Base-by-base conservation (phyloP, 2,888 invertebrate genomes). In the Acleris literana region DNA sequence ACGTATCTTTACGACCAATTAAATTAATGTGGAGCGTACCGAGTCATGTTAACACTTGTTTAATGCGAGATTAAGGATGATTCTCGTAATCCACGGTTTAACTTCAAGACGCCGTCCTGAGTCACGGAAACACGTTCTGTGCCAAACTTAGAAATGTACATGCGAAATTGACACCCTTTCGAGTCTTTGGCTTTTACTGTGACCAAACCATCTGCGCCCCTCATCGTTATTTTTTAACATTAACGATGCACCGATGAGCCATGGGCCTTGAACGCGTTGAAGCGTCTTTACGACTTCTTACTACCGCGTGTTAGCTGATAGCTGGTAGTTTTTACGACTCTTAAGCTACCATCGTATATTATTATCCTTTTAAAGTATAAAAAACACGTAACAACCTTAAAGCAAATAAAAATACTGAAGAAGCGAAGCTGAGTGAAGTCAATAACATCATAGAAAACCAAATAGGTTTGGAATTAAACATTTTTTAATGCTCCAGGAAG, bases 61-160 rank as follows among this genome's bases (percentile, higher is more conserved):
- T 65, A 65, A 51, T 65, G 65, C 65, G 44, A 61, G 65, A 60
- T 65, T 61, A 61, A 55, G 49, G 44, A 56, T 65, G 44, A 56
- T 51, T 54, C 64, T 51, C 25, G 17, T 59, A 65, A 65, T 55
- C 60, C 55, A 22, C 3, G 55, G 46, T 53, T 46, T 11, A 33
- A 29, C 44, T 51, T 65, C 44, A 61, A 61, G 46, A 61, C 53
- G 46, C 51, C 46, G 52, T 48, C 46, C 48, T 58, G 29, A 18
- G 20, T 22, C 52, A 25, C 54, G 60, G 39, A 39, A 39, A 39
- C 39, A 13, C 39, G 39, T 39, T 39, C 39, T 3, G 13, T 13
- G 4, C 39, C 39, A 13, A 39, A 3, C 4, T 13, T 39, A 39
- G 5, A 13, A 4, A 4, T 13, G 1, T 39, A 39, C 39, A 13